These are phyloP conservation scores for Margaritifera margaritifera DNA, from an alignment of 2,888 invertebrate species.

Conservation along the genomic window DNA sequence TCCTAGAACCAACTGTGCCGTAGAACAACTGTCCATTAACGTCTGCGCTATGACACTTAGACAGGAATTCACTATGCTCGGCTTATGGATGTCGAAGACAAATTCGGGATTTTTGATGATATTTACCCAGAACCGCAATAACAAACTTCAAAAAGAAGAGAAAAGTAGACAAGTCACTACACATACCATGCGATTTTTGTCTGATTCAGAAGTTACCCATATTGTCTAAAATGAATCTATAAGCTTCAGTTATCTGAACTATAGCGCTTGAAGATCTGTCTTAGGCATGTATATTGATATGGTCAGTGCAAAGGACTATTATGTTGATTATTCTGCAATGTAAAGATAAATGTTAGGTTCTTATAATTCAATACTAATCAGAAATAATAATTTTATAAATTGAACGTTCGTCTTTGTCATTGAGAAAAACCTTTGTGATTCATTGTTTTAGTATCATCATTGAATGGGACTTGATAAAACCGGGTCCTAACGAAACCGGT, in stretches of 20 bases:
- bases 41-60: slow-evolving; percentile 99
- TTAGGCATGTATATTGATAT: not conserved
- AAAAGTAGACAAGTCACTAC: not conserved
- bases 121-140: slow-evolving; percentile 97
- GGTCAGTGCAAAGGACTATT: too few relatives aligned
- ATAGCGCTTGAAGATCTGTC: not conserved
- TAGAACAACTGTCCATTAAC: slow-evolving; percentile 99
- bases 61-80: slow-evolving; percentile 98
- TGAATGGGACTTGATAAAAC: too few relatives aligned
- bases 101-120: slow-evolving; percentile 99
- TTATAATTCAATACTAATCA: too few relatives aligned
- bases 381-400: too few relatives aligned
- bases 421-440: too few relatives aligned
- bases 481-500: too few relatives aligned
- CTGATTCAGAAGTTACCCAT: not conserved
- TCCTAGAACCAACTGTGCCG: slow-evolving; percentile 96
- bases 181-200: not conserved
- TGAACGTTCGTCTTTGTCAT: too few relatives aligned
- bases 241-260: not conserved
- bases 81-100: slow-evolving; percentile 98
- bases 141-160: slow-evolving; percentile 73
- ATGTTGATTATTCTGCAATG: too few relatives aligned
- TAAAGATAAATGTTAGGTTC: too few relatives aligned
- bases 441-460: too few relatives aligned
- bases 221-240: not conserved